Base-by-base conservation (phyloP, 1,140 invertebrate species). In the Oppia nitens region DNA sequence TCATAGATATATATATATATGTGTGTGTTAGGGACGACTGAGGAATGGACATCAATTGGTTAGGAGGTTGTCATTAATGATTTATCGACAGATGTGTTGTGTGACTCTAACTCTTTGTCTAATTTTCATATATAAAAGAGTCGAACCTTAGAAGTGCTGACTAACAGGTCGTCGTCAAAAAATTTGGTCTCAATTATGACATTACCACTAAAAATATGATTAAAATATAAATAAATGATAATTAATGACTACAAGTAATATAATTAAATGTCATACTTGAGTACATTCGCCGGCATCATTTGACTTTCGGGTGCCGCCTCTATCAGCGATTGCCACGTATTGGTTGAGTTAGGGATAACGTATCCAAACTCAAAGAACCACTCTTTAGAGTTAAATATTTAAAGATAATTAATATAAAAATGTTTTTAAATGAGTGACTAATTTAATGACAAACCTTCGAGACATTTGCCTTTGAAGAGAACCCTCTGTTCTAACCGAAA, bases 351-450 rank as follows among this genome's bases (percentile, higher is more conserved):
- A 21, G 93, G 88, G 68, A 98, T 97, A 1, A 98, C 94, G 74
- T 92, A 96, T 47, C 96, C 96, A 81, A 99, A 98, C 70, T 98
- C 92, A 74, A 98, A 98, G 71, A 87, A 89, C 95, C 95, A 99
- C 74, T 98, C 92, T 77, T 29, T 6, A 14, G 28, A 60, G 23
- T 27, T n/a, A n/a, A n/a, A n/a, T n/a, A n/a, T n/a, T n/a, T 48
- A 11, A 21, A 32, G 12, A 11, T 55, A 28, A 61, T 54, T 59
- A 62, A 24, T 6, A 21, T n/a, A n/a, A 64, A 9, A 60, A 24
- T 20, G 4, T 14, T 62, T 55, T 17, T 24, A 53, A 55, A 24
- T n/a, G n/a, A n/a, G n/a, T n/a, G n/a, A n/a, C n/a, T n/a, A n/a
- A n/a, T n/a, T n/a, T n/a, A n/a, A n/a, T 40, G 32, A 40, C 20